Percentiles rank a stretch among this genome's conserved stretches.
Conservation (phyloP, 2,113 vertebrate genomes). For the Rhea americana region DNA sequence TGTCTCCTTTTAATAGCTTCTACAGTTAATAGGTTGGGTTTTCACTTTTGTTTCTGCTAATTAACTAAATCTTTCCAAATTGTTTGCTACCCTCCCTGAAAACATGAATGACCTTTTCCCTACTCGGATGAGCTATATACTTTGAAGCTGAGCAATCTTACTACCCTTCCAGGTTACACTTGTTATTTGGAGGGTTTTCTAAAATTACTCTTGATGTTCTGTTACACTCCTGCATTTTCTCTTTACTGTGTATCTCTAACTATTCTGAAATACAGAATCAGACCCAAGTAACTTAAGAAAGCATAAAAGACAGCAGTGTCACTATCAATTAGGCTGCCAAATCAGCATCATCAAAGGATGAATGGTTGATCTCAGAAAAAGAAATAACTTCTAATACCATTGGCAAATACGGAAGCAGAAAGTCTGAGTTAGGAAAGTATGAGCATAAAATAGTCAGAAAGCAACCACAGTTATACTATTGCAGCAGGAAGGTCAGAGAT, state of each 20-base stretch:
- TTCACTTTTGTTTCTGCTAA: conserved; percentile 52
- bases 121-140: background rate
- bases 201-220: background rate
- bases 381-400: background rate
- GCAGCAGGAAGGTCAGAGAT: background rate
- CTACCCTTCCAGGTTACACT: background rate
- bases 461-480: background rate
- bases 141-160: background rate
- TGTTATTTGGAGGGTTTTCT: background rate
- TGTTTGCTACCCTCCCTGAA: conserved; percentile 25
- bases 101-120: background rate
- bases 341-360: background rate
- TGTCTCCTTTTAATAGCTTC: conserved; percentile 25
- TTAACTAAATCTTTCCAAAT: conserved; percentile 53
- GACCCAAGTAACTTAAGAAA: background rate
- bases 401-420: background rate
- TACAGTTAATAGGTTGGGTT: conserved; percentile 40
- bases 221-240: background rate
- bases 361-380: background rate
- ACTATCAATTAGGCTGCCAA: background rate
- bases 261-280: background rate
- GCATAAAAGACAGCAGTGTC: background rate
- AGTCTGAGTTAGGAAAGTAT: background rate
- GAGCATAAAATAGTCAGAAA: background rate
- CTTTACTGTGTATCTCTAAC: background rate